A percentile compares a stretch with the other conserved stretches of the same genome.
Evolutionary conservation across 2,888 invertebrate species (phyloP).

Genomic region (Idaea aversata): DNA sequence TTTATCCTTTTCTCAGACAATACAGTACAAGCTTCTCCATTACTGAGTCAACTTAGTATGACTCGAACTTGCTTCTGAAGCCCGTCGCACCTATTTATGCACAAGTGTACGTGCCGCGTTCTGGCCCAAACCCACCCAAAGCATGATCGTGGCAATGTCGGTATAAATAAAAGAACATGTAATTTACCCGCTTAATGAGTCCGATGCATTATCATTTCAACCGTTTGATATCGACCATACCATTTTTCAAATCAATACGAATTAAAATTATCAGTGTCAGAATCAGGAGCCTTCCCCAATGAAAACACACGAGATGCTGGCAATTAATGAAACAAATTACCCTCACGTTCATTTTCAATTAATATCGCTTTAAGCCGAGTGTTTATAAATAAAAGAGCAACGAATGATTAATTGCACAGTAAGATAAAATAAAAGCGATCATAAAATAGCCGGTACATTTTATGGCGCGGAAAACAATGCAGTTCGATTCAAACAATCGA

Average conservation of each 20-base stretch:
- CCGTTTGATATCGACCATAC: constrained; percentile 51
- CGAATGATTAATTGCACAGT: constrained; percentile 43
- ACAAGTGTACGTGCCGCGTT: constrained; percentile 30
- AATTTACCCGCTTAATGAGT: constrained; percentile 63
- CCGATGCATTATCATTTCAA: constrained; percentile 55
- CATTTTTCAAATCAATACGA: constrained; percentile 43
- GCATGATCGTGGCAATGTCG: constrained; percentile 37
- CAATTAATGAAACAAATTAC: constrained; percentile 33
- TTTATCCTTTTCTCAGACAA: constrained; percentile 67
- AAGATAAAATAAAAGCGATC: constrained; percentile 53
- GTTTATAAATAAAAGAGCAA: constrained; percentile 39
- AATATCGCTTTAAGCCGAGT: constrained; percentile 35
- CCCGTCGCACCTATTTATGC: constrained; percentile 44
- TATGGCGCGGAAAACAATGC: constrained; percentile 70
- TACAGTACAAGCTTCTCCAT: constrained; percentile 56
- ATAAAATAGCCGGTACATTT: constrained; percentile 61
- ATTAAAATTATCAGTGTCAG: constrained; percentile 28
- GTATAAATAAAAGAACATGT: constrained; percentile 20
- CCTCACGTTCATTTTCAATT: constrained; percentile 40
- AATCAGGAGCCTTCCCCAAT: constrained; percentile 31
- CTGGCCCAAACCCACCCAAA: constrained; percentile 39
- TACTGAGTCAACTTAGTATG: constrained; percentile 42
- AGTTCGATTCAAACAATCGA: constrained; percentile 64
- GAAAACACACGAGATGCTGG: constrained; percentile 20
- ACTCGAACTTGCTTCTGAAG: constrained; percentile 33